Evolutionary conservation across 92 coral and sea anemone genomes (phyloP).

Genomic region (Phenganax subtilis): DNA sequence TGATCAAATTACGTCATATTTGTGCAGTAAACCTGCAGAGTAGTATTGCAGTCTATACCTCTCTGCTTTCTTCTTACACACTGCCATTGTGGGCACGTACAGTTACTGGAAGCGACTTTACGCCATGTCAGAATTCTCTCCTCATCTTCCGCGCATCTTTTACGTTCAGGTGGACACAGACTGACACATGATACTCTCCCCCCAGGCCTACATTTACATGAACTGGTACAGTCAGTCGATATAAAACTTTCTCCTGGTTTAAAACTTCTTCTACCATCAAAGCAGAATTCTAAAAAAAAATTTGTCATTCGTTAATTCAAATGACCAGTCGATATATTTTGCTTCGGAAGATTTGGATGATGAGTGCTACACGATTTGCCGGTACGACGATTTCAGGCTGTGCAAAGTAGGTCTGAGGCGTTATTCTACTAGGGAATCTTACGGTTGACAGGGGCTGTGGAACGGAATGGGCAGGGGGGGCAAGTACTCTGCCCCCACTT

Average conservation of each 20-base stretch:
- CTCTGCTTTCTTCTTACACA: conserved; percentile 12
- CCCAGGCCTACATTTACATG: conserved; percentile 13
- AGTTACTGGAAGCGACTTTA: conserved; percentile 19
- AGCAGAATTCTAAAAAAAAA: not conserved
- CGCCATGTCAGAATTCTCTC: not conserved
- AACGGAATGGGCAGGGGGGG: too few relatives aligned
- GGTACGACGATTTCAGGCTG: too few relatives aligned
- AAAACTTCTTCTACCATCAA: conserved; percentile 6
- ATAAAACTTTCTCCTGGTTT: conserved; percentile 17
- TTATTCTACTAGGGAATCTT: too few relatives aligned
- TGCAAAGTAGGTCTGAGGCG: too few relatives aligned
- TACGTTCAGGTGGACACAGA: conserved; percentile 29
- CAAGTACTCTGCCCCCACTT: too few relatives aligned
- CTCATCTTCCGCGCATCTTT: conserved; percentile 9
- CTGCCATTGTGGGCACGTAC: conserved; percentile 11
- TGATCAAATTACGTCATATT: too few relatives aligned
- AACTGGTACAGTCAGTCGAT: conserved; percentile 18
- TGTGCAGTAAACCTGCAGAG: too few relatives aligned
- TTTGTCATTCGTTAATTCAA: too few relatives aligned
- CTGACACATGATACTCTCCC: conserved; percentile 18
- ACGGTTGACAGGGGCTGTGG: too few relatives aligned
- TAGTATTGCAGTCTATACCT: not conserved
- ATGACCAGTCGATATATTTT: not conserved
- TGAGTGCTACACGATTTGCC: too few relatives aligned
- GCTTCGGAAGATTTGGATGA: not conserved